Conservation (phyloP, 2,888 invertebrate genomes). For the Sphecodes monilicornis region DNA sequence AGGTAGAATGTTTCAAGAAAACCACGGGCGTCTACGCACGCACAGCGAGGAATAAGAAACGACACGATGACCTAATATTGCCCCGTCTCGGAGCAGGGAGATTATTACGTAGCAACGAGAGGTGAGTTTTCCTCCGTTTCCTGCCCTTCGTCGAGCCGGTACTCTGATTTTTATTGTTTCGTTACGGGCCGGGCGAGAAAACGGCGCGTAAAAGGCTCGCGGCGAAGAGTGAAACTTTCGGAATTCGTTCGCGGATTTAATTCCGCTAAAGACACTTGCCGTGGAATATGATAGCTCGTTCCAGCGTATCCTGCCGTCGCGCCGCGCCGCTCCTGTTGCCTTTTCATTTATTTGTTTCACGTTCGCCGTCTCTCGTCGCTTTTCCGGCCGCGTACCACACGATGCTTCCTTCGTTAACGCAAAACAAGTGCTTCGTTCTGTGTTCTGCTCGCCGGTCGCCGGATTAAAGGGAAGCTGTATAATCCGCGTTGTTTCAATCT, state of each 20-base stretch:
- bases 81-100: neutral
- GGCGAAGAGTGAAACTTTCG: conserved; percentile 22
- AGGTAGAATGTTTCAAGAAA: neutral
- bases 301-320: neutral
- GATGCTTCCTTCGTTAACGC: conserved; percentile 44
- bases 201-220: conserved; percentile 1
- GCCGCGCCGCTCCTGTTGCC: neutral
- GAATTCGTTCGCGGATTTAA: conserved; percentile 45
- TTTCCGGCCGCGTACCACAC: neutral
- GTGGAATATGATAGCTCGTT: conserved; percentile 33
- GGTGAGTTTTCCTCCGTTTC: neutral
- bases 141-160: neutral
- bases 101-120: neutral
- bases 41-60: no score
- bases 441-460: neutral
- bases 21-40: neutral
- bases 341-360: conserved; percentile 33
- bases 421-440: conserved; percentile 1
- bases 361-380: neutral
- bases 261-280: conserved; percentile 43
- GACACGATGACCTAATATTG: neutral
- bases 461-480: conserved; percentile 36
- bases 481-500: conserved; percentile 25
- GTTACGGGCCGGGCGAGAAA: neutral
- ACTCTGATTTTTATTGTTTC: conserved; percentile 4